Evolutionary conservation across 2,888 invertebrate genomes (phyloP).

Genomic region (Flabesymbios commensalis): DNA sequence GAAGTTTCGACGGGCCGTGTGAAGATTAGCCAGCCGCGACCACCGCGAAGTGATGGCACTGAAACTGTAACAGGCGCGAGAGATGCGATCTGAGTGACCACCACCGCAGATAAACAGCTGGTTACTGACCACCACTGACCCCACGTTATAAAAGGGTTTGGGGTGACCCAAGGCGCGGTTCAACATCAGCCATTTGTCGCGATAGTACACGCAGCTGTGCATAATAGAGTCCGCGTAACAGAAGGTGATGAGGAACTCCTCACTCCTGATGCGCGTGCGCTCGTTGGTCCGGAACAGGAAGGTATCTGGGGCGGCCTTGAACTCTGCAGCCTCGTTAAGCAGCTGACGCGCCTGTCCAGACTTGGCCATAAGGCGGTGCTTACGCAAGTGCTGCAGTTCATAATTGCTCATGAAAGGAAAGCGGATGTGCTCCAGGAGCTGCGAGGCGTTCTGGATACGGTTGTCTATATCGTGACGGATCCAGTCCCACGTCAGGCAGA

Average conservation of each 20-base stretch:
- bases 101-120: slow-evolving; percentile 19
- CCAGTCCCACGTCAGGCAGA: slow-evolving; percentile 21
- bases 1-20: slow-evolving; percentile 3
- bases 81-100: background rate
- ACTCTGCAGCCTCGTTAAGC: slow-evolving; percentile 3
- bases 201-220: slow-evolving; percentile 2
- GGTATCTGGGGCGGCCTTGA: background rate
- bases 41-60: slow-evolving; percentile 8
- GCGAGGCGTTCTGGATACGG: background rate
- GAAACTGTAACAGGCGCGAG: slow-evolving; percentile 5
- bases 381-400: slow-evolving; percentile 4
- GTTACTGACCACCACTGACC: slow-evolving; percentile 5
- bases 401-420: slow-evolving; percentile 3
- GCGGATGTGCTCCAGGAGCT: slow-evolving; percentile 9
- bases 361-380: slow-evolving; percentile 2
- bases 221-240: background rate
- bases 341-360: background rate
- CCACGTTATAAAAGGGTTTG: slow-evolving; percentile 6
- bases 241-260: slow-evolving; percentile 4
- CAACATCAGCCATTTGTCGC: slow-evolving; percentile 6
- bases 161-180: slow-evolving; percentile 9
- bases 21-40: slow-evolving; percentile 3
- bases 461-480: slow-evolving; percentile 3
- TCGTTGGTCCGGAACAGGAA: background rate
- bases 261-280: background rate